Conservation (phyloP, 2,888 invertebrate species). For the Cryptosula pallasiana region DNA sequence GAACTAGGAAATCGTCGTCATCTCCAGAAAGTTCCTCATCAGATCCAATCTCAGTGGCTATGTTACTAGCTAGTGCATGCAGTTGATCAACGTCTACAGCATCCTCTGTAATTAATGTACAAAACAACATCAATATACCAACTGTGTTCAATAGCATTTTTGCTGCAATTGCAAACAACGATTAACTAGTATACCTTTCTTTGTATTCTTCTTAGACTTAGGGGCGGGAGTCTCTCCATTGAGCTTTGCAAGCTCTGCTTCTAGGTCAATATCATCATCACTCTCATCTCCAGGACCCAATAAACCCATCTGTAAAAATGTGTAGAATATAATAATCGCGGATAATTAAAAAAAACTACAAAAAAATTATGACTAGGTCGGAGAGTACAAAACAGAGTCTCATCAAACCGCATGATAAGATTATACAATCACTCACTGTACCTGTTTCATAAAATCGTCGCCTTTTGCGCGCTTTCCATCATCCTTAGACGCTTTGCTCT, state of each 20-base stretch:
- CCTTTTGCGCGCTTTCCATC: background rate
- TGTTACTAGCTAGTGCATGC: background rate
- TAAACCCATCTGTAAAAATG: slow-evolving; percentile 18
- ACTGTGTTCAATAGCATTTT: background rate
- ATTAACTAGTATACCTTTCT: background rate
- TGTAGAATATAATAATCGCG: background rate
- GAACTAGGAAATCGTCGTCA: background rate
- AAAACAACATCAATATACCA: background rate
- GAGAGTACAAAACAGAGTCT: no score
- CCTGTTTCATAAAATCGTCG: slow-evolving; percentile 9
- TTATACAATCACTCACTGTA: no score
- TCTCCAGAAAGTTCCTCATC: background rate
- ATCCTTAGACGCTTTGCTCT: background rate
- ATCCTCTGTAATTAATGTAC: background rate
- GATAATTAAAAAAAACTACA: background rate
- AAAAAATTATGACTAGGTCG: no score
- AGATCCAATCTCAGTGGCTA: background rate
- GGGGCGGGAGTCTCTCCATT: background rate
- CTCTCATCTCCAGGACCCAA: background rate
- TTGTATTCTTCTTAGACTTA: background rate
- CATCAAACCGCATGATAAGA: no score
- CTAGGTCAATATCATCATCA: slow-evolving; percentile 12
- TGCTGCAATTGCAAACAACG: background rate
- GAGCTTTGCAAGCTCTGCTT: slow-evolving; percentile 5
- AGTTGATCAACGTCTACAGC: background rate